Conservation (phyloP, 1,140 invertebrate species). For the Drusus annulatus region DNA sequence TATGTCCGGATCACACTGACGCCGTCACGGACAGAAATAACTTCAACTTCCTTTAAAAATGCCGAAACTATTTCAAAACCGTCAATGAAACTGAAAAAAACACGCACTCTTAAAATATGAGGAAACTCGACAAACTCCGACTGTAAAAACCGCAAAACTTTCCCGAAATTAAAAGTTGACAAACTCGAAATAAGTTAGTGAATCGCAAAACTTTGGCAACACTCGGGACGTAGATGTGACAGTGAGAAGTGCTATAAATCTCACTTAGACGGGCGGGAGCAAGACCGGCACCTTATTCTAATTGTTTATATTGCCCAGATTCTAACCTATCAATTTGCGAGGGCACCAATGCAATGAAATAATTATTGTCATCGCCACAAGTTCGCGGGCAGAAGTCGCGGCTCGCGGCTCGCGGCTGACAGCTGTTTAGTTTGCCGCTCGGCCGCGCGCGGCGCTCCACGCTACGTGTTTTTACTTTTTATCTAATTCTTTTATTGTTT, state of each 20-base stretch:
- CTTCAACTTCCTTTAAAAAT: constrained; percentile 21
- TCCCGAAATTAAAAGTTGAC: constrained; percentile 46
- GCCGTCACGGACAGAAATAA: constrained; percentile 37
- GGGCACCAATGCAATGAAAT: constrained; percentile 45
- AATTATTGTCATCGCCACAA: constrained; percentile 37
- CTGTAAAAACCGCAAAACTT: constrained; percentile 41
- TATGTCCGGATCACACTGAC: constrained; percentile 38
- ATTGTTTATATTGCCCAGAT: constrained; percentile 41
- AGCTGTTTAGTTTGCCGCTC: constrained; percentile 12
- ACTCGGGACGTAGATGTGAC: constrained; percentile 20
- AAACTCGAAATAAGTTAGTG: constrained; percentile 35
- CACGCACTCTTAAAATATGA: background rate
- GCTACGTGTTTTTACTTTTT: background rate
- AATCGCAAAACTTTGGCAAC: constrained; percentile 40
- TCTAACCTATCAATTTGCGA: constrained; percentile 44
- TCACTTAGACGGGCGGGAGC: background rate
- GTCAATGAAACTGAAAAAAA: constrained; percentile 34
- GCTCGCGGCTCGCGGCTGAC: constrained; percentile 28
- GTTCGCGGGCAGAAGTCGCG: constrained; percentile 41
- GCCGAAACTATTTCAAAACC: constrained; percentile 41
- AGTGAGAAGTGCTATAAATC: constrained; percentile 13
- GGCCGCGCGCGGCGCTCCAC: constrained; percentile 36
- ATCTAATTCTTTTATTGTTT: constrained; percentile 13
- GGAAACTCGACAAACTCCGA: background rate
- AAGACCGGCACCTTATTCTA: constrained; percentile 12